Base-by-base conservation (phyloP, 2,797 vertebrate genomes). In the Macrochelys suwanniensis region DNA sequence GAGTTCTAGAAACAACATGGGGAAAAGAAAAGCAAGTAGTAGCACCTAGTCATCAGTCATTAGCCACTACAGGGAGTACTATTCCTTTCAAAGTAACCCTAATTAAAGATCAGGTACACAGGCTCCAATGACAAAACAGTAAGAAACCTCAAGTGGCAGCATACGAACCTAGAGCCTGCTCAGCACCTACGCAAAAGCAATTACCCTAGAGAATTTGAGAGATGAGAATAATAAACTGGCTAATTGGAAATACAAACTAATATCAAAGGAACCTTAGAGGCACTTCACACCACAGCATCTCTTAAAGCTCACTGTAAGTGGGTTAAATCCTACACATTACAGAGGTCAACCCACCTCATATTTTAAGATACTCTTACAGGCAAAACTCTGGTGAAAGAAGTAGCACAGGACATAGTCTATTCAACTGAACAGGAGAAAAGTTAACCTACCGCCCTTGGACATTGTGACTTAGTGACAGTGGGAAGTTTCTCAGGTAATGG, bases 101-200 rank as follows among this genome's bases (percentile, higher is more conserved):
- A 77, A 65, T 59, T 47, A 25, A 47, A 50, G 84, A 8, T 65
- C 47, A 31, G 2, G 0, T 1, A 1, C 6, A 57, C 9, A 3
- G 0, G n/a, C n/a, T n/a, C 28, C 23, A 54, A 42, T 56, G 1
- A 23, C 25, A 56, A 81, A 56, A 81, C 80, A 57, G 16, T 31
- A 57, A 57, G 16, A 26, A 45, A 76, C 23, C 31, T 49, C 15
- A 0, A 5, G 53, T 42, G 33, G 33, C 71, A 25, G 37, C 4
- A 8, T 0, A 6, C 0, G 0, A 84, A 28, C 45, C n/a, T 0
- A 4, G 19, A 31, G n/a, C 45, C 59, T 19, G 45, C 61, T 49
- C 33, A 11, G 23, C 51, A 74, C 45, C 37, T 23, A 12, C 16
- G n/a, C 57, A 26, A 59, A 71, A 80, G 23, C 0, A 3, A 53